A percentile compares a stretch with the other conserved stretches of the same genome.
These are phyloP conservation scores for Clusia tigrina DNA, from an alignment of 2,888 invertebrate genomes.

Conservation along the genomic window DNA sequence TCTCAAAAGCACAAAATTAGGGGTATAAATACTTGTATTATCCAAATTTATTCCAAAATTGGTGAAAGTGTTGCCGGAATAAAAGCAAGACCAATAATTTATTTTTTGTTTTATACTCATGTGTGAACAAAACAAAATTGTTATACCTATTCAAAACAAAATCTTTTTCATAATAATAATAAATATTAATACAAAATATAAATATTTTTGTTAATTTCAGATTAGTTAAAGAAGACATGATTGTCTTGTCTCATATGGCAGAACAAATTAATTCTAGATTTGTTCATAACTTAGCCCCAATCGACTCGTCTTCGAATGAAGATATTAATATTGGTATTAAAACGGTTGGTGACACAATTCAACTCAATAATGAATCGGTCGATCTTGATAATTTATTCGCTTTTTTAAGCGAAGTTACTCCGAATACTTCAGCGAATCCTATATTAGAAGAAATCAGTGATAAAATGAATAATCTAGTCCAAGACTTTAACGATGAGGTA, in stretches of 20 bases:
- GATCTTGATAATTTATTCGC: slow-evolving; percentile 91
- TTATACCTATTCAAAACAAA: too few species aligned
- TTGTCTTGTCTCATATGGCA: slow-evolving; percentile 76
- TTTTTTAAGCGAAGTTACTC: slow-evolving; percentile 82
- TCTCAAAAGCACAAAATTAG: too few species aligned
- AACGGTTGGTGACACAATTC: slow-evolving; percentile 46
- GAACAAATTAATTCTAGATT: slow-evolving; percentile 74
- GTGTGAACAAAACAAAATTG: too few species aligned
- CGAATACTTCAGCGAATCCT: slow-evolving; percentile 70
- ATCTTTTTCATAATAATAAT: too few species aligned
- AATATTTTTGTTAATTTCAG: too few species aligned
- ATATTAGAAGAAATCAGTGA: slow-evolving; percentile 84
- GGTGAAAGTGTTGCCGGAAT: too few species aligned
- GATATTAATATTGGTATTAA: slow-evolving; percentile 45
- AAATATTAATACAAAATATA: too few species aligned
- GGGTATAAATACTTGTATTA: too few species aligned
- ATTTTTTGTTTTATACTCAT: too few species aligned
- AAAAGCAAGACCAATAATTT: too few species aligned
- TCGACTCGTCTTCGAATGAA: slow-evolving; percentile 15
- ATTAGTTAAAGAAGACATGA: slow-evolving; percentile 74
- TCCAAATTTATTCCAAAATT: too few species aligned
- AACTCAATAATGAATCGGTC: slow-evolving; percentile 73
- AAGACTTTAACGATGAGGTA: slow-evolving; percentile 82
- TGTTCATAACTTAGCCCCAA: slow-evolving; percentile 25
- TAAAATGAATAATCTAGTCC: slow-evolving; percentile 83